Conservation (phyloP, 2,797 vertebrate genomes). For the Fistularia tabacaria region DNA sequence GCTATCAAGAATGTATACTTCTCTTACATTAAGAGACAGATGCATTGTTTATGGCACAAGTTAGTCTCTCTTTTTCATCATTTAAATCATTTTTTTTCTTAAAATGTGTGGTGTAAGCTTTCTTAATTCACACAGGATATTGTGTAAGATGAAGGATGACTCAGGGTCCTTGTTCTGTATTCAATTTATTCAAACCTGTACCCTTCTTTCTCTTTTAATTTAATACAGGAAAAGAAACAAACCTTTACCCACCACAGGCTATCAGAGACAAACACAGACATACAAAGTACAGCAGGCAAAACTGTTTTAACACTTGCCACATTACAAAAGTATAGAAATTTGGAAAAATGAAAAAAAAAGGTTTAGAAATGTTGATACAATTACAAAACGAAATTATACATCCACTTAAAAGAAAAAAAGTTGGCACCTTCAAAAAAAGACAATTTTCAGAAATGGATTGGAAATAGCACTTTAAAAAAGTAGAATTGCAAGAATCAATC, state of each 20-base stretch:
- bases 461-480: too few relatives aligned
- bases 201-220: conserved; percentile 51
- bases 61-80: too few relatives aligned
- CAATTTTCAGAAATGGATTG: too few relatives aligned
- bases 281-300: conserved; percentile 36
- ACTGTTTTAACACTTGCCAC: conserved; percentile 22
- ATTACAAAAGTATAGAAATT: conserved; percentile 28
- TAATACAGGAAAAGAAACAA: conserved; percentile 30
- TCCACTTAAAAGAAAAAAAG: conserved; percentile 17
- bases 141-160: neutral
- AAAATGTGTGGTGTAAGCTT: too few relatives aligned
- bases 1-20: too few relatives aligned
- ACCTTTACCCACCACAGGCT: conserved; percentile 32
- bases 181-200: conserved; percentile 66
- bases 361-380: conserved; percentile 7
- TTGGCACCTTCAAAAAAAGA: conserved; percentile 53
- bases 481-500: too few relatives aligned
- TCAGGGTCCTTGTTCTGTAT: conserved; percentile 26
- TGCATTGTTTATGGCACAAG: too few relatives aligned
- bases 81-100: too few relatives aligned
- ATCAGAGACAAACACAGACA: conserved; percentile 28
- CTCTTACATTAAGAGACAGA: too few relatives aligned
- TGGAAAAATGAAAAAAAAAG: conserved; percentile 16
- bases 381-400: conserved; percentile 1
- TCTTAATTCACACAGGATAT: too few relatives aligned